These are phyloP conservation scores for Cyclina sinensis DNA, from an alignment of 1,140 invertebrate genomes.

Conservation along the genomic window DNA sequence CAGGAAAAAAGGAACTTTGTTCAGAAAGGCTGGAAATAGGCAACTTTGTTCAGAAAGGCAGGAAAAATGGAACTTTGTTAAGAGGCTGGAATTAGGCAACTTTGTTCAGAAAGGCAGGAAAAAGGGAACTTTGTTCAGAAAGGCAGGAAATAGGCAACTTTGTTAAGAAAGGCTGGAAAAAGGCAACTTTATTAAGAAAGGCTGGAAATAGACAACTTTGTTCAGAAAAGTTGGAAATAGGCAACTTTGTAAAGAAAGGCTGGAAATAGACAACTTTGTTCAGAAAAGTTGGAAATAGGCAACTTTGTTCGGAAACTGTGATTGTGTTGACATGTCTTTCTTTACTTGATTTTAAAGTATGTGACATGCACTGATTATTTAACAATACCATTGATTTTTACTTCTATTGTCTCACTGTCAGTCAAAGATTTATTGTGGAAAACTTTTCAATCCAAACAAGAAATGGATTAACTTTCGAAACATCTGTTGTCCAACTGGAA, in stretches of 20 bases:
- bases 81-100: neutral
- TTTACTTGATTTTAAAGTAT: neutral
- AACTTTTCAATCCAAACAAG: neutral
- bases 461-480: neutral
- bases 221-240: slow-evolving; percentile 8
- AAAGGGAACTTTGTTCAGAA: too few relatives aligned
- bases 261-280: neutral
- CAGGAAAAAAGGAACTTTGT: too few relatives aligned
- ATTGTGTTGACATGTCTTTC: neutral
- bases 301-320: neutral
- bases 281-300: neutral
- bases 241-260: too few relatives aligned
- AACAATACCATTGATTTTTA: neutral
- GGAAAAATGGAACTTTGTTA: too few relatives aligned
- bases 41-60: neutral
- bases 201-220: neutral
- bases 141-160: neutral
- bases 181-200: too few relatives aligned
- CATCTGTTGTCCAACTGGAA: neutral
- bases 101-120: neutral
- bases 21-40: too few relatives aligned
- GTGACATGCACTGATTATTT: slow-evolving; percentile 3
- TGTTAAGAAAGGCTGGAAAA: slow-evolving; percentile 5
- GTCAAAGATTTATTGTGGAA: too few relatives aligned
- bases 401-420: neutral